Conservation (phyloP, 2,888 invertebrate genomes). For the Ctenicera cuprea region DNA sequence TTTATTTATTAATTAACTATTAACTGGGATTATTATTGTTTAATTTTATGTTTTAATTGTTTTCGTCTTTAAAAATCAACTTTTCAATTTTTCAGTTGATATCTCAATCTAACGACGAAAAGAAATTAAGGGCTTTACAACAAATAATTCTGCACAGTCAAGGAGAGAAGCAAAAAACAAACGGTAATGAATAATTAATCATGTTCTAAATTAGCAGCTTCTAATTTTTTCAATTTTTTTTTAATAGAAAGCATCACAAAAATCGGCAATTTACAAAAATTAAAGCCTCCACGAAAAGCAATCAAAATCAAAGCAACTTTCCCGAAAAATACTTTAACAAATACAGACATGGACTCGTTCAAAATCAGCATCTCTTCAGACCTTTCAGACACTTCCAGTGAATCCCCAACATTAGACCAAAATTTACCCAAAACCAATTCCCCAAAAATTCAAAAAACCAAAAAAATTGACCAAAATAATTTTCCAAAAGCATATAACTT, state of each 20-base stretch:
- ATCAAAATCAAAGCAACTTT: neutral
- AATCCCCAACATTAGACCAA: too few species aligned
- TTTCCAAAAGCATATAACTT: neutral
- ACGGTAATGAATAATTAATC: neutral
- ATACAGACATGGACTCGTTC: neutral
- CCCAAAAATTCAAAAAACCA: too few species aligned
- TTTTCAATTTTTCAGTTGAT: too few species aligned
- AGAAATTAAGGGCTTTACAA: too few species aligned
- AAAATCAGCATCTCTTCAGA: neutral
- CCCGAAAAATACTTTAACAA: neutral
- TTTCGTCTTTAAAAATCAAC: too few species aligned
- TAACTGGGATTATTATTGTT: too few species aligned
- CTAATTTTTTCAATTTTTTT: too few species aligned
- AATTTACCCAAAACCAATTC: too few species aligned
- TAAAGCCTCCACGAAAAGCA: neutral
- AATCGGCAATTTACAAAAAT: neutral
- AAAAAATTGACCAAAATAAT: neutral
- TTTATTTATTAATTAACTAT: too few species aligned
- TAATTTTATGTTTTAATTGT: too few species aligned
- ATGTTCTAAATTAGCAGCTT: too few species aligned
- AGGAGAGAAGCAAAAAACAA: neutral
- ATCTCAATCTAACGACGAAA: too few species aligned
- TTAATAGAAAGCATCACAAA: neutral
- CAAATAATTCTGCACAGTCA: neutral
- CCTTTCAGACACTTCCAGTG: neutral